Conservation (phyloP, 2,888 invertebrate species). For the Rhagophthalmus giganteus region DNA sequence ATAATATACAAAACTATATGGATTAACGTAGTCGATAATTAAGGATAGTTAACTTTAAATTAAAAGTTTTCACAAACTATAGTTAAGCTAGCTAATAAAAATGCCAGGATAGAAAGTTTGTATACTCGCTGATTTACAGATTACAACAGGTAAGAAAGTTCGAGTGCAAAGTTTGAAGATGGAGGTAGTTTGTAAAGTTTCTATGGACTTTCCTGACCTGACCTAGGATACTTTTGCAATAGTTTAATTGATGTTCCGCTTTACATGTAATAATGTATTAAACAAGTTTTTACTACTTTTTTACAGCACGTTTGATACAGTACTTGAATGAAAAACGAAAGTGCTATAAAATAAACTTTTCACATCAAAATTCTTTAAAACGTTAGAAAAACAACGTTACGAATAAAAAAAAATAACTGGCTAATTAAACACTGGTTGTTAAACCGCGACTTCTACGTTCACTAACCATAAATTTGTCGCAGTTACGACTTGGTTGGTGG, state of each 20-base stretch:
- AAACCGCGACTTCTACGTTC: too few relatives aligned
- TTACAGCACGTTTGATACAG: slow-evolving; percentile 13
- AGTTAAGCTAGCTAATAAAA: neutral
- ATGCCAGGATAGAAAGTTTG: slow-evolving; percentile 10
- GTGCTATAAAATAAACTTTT: slow-evolving; percentile 15
- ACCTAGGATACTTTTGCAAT: slow-evolving; percentile 35
- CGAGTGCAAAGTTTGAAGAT: slow-evolving; percentile 33
- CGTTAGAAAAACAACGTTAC: too few relatives aligned
- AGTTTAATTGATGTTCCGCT: slow-evolving; percentile 32
- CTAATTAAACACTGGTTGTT: too few relatives aligned
- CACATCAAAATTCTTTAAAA: neutral
- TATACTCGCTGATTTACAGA: slow-evolving; percentile 26
- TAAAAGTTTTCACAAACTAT: too few relatives aligned
- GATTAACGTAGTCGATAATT: too few relatives aligned
- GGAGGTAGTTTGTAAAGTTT: slow-evolving; percentile 36
- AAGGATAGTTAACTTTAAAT: too few relatives aligned
- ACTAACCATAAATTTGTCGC: neutral
- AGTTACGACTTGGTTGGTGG: too few relatives aligned
- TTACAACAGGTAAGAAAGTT: slow-evolving; percentile 33
- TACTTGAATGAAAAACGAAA: slow-evolving; percentile 20
- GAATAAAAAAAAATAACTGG: neutral
- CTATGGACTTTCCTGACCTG: slow-evolving; percentile 35
- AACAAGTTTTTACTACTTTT: slow-evolving; percentile 27
- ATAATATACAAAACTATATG: too few relatives aligned
- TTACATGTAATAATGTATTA: slow-evolving; percentile 25